A percentile compares a stretch with the other conserved stretches of the same genome.
phyloP scores from a whole-genome alignment of 2,888 invertebrate genomes.

The Theristus sp. region DNA sequence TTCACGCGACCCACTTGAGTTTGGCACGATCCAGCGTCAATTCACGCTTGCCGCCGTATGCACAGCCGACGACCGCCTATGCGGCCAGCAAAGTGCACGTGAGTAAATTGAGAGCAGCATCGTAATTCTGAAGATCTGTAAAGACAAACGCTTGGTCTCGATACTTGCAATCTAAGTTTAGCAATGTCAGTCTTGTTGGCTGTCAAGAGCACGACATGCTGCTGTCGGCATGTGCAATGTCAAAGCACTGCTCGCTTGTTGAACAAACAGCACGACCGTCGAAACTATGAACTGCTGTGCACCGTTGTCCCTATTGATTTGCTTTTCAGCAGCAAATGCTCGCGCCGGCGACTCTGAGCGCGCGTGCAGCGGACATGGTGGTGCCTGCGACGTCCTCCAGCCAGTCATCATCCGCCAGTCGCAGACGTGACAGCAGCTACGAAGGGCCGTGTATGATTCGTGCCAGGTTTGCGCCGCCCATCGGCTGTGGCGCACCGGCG shows the following conservation, averaged over 20 bases:
- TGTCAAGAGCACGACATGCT: too few relatives aligned
- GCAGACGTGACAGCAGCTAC: not conserved
- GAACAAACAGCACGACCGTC: not conserved
- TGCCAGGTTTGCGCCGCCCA: not conserved
- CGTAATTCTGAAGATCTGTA: too few relatives aligned
- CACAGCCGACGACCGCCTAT: slow-evolving; percentile 55
- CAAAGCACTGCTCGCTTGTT: too few relatives aligned
- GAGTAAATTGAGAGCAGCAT: too few relatives aligned
- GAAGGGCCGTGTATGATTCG: not conserved
- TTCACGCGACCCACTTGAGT: slow-evolving; percentile 3
- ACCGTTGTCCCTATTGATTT: too few relatives aligned
- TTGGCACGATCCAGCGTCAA: slow-evolving; percentile 38
- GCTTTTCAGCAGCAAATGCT: slow-evolving; percentile 13
- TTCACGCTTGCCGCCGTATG: slow-evolving; percentile 74
- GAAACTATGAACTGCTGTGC: not conserved
- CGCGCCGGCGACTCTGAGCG: slow-evolving; percentile 17
- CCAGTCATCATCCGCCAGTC: not conserved
- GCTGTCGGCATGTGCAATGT: too few relatives aligned
- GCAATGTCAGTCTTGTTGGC: too few relatives aligned
- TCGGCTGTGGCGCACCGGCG: too few relatives aligned
- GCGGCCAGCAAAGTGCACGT: slow-evolving; percentile 65
- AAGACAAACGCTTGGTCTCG: too few relatives aligned
- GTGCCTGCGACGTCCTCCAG: slow-evolving; percentile 3
- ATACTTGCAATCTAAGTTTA: too few relatives aligned
- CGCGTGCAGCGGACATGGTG: slow-evolving; percentile 23